phyloP scores from a whole-genome alignment of 2,113 vertebrate species.

The Mandrillus leucophaeus region DNA sequence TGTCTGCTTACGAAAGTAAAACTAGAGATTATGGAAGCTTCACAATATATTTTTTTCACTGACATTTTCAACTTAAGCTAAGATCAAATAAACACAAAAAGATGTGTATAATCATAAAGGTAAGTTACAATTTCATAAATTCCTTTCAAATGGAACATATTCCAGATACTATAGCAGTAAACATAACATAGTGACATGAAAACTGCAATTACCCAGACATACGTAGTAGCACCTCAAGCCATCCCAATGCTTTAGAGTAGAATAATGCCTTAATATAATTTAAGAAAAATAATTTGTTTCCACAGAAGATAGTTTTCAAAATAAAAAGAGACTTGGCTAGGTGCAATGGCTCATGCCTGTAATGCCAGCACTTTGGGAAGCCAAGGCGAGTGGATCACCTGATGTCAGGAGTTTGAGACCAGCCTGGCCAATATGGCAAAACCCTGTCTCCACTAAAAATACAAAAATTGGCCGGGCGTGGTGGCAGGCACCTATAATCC shows the following conservation, averaged over 20 bases:
- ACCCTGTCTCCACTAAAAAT: no score
- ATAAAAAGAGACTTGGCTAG: background rate
- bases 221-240: background rate
- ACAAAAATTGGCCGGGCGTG: no score
- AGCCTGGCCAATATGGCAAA: no score
- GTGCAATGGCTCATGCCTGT: no score
- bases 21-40: background rate
- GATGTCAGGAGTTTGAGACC: no score
- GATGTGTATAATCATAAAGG: background rate
- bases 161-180: background rate
- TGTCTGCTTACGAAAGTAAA: background rate
- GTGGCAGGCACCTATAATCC: no score
- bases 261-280: background rate
- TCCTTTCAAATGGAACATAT: background rate
- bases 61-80: background rate
- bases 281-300: slow-evolving; percentile 13
- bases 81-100: background rate
- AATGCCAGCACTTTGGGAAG: no score
- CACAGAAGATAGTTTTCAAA: background rate
- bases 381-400: no score
- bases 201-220: background rate
- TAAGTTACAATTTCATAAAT: background rate
- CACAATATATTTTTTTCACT: background rate
- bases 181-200: background rate
- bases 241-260: background rate